Evolutionary conservation across 2,888 invertebrate genomes (phyloP).

Genomic region (Volucella inanis): DNA sequence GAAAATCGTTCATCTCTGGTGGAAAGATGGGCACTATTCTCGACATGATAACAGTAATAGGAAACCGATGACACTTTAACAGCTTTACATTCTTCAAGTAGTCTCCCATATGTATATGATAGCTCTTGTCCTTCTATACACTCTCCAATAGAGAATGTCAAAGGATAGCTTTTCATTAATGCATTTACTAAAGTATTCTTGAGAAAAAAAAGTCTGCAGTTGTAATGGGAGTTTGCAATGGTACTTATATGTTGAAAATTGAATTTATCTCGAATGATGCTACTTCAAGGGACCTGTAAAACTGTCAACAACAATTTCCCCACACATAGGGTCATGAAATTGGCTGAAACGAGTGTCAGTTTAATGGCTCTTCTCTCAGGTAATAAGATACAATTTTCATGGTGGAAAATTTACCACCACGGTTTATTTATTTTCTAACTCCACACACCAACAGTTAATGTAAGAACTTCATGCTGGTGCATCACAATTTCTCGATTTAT

Average conservation of each 20-base stretch:
- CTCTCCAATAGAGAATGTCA: too few relatives aligned
- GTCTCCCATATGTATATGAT: too few relatives aligned
- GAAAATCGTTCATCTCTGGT: too few relatives aligned
- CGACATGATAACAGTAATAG: too few relatives aligned
- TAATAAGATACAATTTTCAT: not conserved
- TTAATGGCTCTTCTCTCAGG: constrained; percentile 17
- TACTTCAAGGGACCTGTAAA: constrained; percentile 44
- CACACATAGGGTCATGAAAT: constrained; percentile 17
- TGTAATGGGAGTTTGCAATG: too few relatives aligned
- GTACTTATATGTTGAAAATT: constrained; percentile 37
- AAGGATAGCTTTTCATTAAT: too few relatives aligned
- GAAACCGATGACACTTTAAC: too few relatives aligned
- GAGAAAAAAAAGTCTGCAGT: too few relatives aligned
- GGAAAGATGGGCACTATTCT: too few relatives aligned
- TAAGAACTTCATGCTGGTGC: constrained; percentile 7
- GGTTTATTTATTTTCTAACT: not conserved
- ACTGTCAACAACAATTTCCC: constrained; percentile 53
- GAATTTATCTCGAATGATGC: constrained; percentile 46
- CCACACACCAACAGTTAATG: constrained; percentile 18
- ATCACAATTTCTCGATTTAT: constrained; percentile 21
- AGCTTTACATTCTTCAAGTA: too few relatives aligned
- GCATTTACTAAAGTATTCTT: too few relatives aligned
- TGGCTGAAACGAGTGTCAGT: not conserved
- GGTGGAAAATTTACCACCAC: not conserved
- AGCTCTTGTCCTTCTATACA: too few relatives aligned